Conservation (phyloP, 2,888 invertebrate genomes). For the Dolomedes plantarius region DNA sequence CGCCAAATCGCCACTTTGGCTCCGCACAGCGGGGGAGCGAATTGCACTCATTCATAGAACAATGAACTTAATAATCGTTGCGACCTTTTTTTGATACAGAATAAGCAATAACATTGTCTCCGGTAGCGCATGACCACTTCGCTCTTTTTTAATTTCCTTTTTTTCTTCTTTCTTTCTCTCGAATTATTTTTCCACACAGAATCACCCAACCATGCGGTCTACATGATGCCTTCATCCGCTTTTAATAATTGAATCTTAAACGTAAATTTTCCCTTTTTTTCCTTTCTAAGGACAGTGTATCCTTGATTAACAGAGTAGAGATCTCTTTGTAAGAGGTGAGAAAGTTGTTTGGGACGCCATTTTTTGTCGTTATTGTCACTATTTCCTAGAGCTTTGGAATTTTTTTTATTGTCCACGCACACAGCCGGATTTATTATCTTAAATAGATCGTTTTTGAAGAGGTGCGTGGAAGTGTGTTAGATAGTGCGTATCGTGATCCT, state of each 20-base stretch:
- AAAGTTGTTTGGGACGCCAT: not conserved
- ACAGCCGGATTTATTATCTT: not conserved
- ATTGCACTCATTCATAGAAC: constrained; percentile 28
- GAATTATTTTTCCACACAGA: constrained; percentile 22
- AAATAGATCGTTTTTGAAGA: not conserved
- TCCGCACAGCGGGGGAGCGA: not conserved
- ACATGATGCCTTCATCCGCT: constrained; percentile 65
- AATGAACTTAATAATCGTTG: constrained; percentile 54
- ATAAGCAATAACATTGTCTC: constrained; percentile 60
- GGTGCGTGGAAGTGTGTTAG: not conserved
- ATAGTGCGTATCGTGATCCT: constrained; percentile 3
- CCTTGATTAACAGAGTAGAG: constrained; percentile 6
- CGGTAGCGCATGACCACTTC: constrained; percentile 54
- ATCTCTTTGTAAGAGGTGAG: not conserved
- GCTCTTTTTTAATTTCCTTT: constrained; percentile 47
- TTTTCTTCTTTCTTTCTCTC: constrained; percentile 19
- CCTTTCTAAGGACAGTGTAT: not conserved
- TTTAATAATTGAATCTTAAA: constrained; percentile 68
- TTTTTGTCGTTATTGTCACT: not conserved
- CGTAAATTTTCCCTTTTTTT: constrained; percentile 16
- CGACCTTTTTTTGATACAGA: constrained; percentile 30
- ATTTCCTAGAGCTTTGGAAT: not conserved
- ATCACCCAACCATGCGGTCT: constrained; percentile 46
- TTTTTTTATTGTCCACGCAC: not conserved
- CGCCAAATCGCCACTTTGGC: not conserved